Evolutionary conservation across 2,888 invertebrate species (phyloP), one percentile per base, ranked within the genome.

Genomic region (Drosophila barbarae): DNA sequence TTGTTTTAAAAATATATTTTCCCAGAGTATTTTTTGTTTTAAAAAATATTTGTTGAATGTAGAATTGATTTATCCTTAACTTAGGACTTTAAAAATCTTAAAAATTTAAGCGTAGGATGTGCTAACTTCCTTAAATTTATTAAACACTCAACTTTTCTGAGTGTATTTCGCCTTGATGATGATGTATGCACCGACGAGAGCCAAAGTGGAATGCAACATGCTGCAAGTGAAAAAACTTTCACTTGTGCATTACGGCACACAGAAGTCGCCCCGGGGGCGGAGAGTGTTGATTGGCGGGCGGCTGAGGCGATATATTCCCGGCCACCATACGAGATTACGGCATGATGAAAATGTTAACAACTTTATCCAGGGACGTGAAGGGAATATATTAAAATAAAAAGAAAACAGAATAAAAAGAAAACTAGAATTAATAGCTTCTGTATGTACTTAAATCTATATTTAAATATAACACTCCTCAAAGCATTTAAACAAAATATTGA

Each of bases 191-290:
- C 68, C 74, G 49, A 28, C 68, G 69, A 66, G 68, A 78, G 57
- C 44, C 65, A 46, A 50, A 63, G 44, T 36, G 68, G 69, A 66
- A 79, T 63, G 81, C 71, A 73, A 57, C 64, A 49, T 47, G 75
- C 63, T 79, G 71, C 80, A 84, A 84, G 86, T 84, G 85, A 79
- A 77, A 49, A 83, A 84, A 83, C 86, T 83, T 83, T 83, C 86
- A 86, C 83, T 83, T 83, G 65, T 64, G n/a, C 64, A 73, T 82
- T 82, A 82, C 82, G 76, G 69, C 82, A 78, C 79, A 52, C 47
- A 69, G 44, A 57, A 56, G 70, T 50, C 35, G 42, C 61, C 59
- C 59, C 42, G 42, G 61, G 61, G 51, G 63, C 64, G 35, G 36
- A 49, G 57, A 38, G 6, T 15, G 18, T 21, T 28, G 57, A 32